phyloP scores from a whole-genome alignment of 2,888 invertebrate species.

The Athrips mouffetella region DNA sequence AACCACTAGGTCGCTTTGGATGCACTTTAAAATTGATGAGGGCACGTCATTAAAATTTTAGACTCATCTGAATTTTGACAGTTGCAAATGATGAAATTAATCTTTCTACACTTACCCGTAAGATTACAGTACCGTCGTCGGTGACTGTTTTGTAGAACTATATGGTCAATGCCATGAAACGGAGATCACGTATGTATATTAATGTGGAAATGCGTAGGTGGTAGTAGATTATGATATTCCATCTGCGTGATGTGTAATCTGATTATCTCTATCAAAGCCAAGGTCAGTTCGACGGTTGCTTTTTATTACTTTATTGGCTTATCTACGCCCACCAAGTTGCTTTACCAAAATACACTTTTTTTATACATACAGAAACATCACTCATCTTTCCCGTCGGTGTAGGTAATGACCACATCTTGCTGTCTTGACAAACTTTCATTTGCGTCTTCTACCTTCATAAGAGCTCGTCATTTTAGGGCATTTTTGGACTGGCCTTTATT shows the following conservation, averaged over 20 bases:
- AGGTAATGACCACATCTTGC: no score
- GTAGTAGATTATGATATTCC: slow-evolving; percentile 1
- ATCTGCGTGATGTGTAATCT: slow-evolving; percentile 4
- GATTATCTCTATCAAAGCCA: slow-evolving; percentile 11
- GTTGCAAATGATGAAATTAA: slow-evolving; percentile 3
- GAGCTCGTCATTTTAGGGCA: no score
- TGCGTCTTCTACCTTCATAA: no score
- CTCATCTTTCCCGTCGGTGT: no score
- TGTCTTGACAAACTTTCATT: no score
- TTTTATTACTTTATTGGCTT: slow-evolving; percentile 1
- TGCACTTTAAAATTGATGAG: slow-evolving; percentile 3
- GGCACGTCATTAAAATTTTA: slow-evolving; percentile 1
- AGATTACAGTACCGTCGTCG: no score
- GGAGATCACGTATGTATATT: neutral
- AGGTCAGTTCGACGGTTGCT: neutral
- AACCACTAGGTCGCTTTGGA: slow-evolving; percentile 9
- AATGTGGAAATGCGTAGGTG: neutral
- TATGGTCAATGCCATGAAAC: neutral
- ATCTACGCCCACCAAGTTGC: neutral
- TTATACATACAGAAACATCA: no score
- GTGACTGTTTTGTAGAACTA: no score
- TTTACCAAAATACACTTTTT: neutral
- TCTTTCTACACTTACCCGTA: no score
- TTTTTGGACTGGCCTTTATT: no score
- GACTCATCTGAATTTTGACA: slow-evolving; percentile 6